These are phyloP conservation scores for Thaumetopoea pityocampa DNA, from an alignment of 1,140 invertebrate species.

Conservation along the genomic window DNA sequence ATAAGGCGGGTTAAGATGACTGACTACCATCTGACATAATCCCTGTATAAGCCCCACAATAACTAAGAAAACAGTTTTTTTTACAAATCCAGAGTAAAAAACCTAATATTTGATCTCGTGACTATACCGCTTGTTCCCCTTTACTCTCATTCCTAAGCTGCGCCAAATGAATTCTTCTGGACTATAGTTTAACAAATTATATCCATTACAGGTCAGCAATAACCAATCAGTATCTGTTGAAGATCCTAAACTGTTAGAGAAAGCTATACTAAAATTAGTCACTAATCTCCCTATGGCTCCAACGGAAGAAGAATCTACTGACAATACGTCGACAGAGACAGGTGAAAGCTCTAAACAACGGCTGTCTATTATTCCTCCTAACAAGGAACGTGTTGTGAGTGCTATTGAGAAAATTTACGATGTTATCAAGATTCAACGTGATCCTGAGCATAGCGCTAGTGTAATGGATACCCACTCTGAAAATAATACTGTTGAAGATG, in stretches of 20 bases:
- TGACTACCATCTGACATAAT: too few species aligned
- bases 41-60: too few species aligned
- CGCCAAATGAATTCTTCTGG: too few species aligned
- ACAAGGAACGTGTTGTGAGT: constrained; percentile 66
- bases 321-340: not conserved
- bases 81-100: too few species aligned
- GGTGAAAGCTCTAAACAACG: constrained; percentile 22
- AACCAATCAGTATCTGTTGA: constrained; percentile 64
- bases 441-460: constrained; percentile 2
- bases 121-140: too few species aligned
- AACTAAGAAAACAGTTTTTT: too few species aligned
- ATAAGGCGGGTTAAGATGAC: too few species aligned
- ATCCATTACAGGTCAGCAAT: constrained; percentile 14
- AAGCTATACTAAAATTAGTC: constrained; percentile 82
- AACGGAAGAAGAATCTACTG: constrained; percentile 13
- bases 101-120: too few species aligned
- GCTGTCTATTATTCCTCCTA: constrained; percentile 71
- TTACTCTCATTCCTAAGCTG: too few species aligned
- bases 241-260: constrained; percentile 80
- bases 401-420: constrained; percentile 71
- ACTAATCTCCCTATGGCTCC: constrained; percentile 77
- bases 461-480: too few species aligned
- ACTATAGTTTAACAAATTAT: not conserved
- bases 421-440: constrained; percentile 24
- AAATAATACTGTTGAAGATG: too few species aligned